Evolutionary conservation across 2,888 invertebrate species (phyloP).

Genomic region (Pollenia amentaria): DNA sequence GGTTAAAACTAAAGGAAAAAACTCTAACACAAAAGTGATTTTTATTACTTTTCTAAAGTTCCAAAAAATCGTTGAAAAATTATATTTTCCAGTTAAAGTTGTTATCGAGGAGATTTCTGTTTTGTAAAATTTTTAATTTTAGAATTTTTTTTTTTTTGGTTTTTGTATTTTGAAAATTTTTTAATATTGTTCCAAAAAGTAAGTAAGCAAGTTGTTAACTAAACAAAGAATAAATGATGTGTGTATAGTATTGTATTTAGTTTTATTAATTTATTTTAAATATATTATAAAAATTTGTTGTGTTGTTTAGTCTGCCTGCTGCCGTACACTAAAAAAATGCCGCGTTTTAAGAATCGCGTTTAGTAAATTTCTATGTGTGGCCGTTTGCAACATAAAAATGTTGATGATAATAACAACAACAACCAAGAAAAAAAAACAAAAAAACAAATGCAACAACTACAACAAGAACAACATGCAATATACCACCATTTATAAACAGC

Average conservation of each 20-base stretch:
- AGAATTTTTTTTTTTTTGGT: constrained; percentile 53
- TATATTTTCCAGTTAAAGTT: constrained; percentile 11
- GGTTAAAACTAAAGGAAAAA: constrained; percentile 3
- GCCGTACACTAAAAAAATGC: constrained; percentile 82
- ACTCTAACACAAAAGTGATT: constrained; percentile 3
- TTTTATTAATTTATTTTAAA: constrained; percentile 72
- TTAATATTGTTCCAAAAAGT: constrained; percentile 56
- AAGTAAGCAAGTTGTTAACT: constrained; percentile 67
- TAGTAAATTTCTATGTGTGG: constrained; percentile 81
- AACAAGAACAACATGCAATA: constrained; percentile 47
- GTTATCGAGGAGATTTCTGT: neutral
- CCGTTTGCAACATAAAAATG: constrained; percentile 73
- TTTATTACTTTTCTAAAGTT: constrained; percentile 34
- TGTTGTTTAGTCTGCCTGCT: constrained; percentile 80
- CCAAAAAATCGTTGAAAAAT: constrained; percentile 55
- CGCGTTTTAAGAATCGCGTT: constrained; percentile 83
- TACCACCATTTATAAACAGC: constrained; percentile 71
- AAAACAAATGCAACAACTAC: constrained; percentile 32
- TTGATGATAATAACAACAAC: constrained; percentile 73
- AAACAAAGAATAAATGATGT: constrained; percentile 68
- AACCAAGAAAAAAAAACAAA: constrained; percentile 50
- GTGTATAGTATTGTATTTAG: constrained; percentile 69
- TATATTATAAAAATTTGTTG: constrained; percentile 77
- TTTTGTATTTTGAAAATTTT: constrained; percentile 42
- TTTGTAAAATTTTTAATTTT: constrained; percentile 41